A percentile compares a stretch with the other conserved stretches of the same genome.
Conservation (phyloP, 2,797 vertebrate species). For the Aphelocoma californica region DNA sequence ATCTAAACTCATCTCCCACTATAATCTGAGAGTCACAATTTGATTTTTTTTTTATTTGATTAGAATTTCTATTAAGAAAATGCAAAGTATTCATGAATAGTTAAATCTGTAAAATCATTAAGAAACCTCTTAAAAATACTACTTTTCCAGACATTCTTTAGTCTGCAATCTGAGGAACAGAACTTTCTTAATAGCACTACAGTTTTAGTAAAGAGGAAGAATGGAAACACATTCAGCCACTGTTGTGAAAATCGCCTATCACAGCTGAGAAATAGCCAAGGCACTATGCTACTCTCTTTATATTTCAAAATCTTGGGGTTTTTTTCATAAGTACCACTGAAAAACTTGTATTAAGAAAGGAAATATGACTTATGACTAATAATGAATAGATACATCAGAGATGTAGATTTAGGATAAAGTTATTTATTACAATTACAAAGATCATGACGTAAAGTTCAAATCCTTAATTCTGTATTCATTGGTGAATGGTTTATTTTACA, state of each 20-base stretch:
- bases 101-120: not conserved
- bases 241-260: not conserved
- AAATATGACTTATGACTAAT: not conserved
- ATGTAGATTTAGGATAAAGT: not conserved
- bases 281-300: not conserved
- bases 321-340: not conserved
- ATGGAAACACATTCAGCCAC: not conserved
- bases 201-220: not conserved
- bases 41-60: not conserved
- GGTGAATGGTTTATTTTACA: not conserved
- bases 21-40: not conserved
- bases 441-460: not conserved
- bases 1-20: not conserved
- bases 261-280: not conserved
- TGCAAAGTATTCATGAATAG: not conserved
- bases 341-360: not conserved
- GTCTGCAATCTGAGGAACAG: not conserved
- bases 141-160: not conserved
- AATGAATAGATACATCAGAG: not conserved
- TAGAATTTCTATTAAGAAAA: not conserved
- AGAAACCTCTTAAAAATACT: not conserved
- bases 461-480: not conserved
- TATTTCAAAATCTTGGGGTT: not conserved
- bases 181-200: not conserved
- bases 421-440: not conserved